These are phyloP conservation scores for Orestias chungarensis DNA, from an alignment of 2,797 vertebrate species.

Conservation along the genomic window DNA sequence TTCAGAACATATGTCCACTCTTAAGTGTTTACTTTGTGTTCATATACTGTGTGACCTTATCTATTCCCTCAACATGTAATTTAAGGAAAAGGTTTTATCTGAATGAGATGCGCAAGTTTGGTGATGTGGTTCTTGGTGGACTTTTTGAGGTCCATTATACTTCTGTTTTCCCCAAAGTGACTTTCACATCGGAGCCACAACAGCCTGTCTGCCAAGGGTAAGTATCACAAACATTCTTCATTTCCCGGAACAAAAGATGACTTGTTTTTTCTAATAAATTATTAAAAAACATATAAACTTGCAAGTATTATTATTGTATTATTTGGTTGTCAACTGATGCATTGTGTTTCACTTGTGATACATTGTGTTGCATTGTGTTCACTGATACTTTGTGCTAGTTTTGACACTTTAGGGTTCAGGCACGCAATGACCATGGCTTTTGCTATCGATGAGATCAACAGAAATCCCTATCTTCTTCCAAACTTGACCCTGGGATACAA, in stretches of 20 bases:
- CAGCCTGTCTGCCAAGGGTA: conserved; percentile 56
- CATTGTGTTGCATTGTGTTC: conserved; percentile 3
- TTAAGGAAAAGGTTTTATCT: conserved; percentile 28
- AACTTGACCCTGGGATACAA: conserved; percentile 78
- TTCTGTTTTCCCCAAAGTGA: conserved; percentile 62
- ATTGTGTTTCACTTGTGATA: background rate
- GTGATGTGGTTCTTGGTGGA: conserved; percentile 60
- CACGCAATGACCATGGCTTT: conserved; percentile 71
- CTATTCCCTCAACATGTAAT: conserved; percentile 16
- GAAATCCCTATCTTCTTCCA: conserved; percentile 65
- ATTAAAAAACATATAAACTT: background rate
- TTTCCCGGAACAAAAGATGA: background rate
- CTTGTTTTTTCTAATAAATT: too few relatives aligned
- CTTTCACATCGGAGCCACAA: conserved; percentile 69
- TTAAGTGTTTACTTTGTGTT: conserved; percentile 9
- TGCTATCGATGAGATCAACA: conserved; percentile 78
- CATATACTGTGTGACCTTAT: background rate
- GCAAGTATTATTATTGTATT: background rate
- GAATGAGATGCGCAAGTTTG: conserved; percentile 34
- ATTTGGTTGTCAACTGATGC: background rate
- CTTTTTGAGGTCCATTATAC: conserved; percentile 71
- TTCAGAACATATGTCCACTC: background rate
- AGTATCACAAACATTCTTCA: conserved; percentile 15
- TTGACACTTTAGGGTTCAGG: conserved; percentile 63
- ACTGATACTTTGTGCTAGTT: conserved; percentile 38